Conservation (phyloP, 92 coral and sea anemone species). For the Bergia sp. region DNA sequence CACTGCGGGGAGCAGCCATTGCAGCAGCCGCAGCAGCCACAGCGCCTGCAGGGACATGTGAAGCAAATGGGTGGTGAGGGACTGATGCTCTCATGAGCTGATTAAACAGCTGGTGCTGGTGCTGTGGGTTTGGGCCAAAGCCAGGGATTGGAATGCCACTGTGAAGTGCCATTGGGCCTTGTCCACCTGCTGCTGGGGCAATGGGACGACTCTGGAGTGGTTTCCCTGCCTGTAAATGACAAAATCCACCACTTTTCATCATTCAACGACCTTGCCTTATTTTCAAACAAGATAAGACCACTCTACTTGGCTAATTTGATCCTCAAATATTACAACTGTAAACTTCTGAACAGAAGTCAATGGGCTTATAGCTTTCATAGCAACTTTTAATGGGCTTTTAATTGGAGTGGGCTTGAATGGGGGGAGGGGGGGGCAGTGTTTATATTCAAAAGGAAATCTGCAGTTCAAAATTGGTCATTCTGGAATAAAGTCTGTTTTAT, state of each 20-base stretch:
- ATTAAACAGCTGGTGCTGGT: background rate
- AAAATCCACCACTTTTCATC: background rate
- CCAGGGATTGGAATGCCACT: conserved; percentile 44
- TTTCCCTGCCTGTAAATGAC: conserved; percentile 56
- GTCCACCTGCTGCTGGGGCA: conserved; percentile 89
- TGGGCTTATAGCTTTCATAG: too few species aligned
- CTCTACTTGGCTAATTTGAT: too few species aligned
- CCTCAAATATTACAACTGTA: too few species aligned
- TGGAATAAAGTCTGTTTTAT: too few species aligned
- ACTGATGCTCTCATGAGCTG: conserved; percentile 51
- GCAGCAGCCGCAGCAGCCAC: conserved; percentile 87
- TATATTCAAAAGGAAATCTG: too few species aligned
- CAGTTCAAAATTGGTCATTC: too few species aligned
- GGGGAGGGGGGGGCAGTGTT: too few species aligned
- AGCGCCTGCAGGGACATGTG: conserved; percentile 87
- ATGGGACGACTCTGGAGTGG: conserved; percentile 91
- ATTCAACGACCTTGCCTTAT: too few species aligned
- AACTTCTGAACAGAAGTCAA: too few species aligned
- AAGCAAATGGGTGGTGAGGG: conserved; percentile 64
- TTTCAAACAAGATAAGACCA: too few species aligned
- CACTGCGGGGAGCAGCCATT: conserved; percentile 77
- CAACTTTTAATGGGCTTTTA: too few species aligned
- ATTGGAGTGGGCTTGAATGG: too few species aligned
- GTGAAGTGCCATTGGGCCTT: conserved; percentile 59
- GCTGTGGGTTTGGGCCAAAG: conserved; percentile 30